These are phyloP conservation scores for Fregetta grallaria DNA, from an alignment of 2,113 vertebrate species.

Conservation along the genomic window DNA sequence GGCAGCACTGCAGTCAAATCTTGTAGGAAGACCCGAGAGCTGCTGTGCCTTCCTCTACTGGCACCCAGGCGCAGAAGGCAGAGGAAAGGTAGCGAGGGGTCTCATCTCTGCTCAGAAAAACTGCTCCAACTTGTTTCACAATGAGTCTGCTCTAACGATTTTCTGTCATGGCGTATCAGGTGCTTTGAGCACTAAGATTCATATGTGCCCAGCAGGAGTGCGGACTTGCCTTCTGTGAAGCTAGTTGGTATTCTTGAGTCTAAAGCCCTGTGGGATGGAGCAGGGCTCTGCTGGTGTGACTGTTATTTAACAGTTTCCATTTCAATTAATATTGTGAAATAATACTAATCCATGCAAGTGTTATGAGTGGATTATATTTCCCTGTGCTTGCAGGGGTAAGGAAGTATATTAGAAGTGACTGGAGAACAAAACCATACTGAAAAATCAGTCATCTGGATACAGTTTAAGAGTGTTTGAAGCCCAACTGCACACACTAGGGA, in stretches of 20 bases:
- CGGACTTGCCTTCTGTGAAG: not conserved
- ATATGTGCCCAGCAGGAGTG: not conserved
- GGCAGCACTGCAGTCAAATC: not conserved
- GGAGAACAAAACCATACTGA: not conserved
- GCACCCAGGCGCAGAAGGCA: not conserved
- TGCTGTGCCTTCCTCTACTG: not conserved
- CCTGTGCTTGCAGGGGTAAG: not conserved
- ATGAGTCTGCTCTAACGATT: not conserved
- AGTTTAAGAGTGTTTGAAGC: not conserved
- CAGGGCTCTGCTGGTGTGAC: not conserved
- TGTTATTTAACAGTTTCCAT: not conserved
- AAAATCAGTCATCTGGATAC: not conserved
- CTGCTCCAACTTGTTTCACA: not conserved
- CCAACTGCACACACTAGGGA: not conserved
- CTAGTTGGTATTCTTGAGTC: fast-evolving
- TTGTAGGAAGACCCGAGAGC: not conserved
- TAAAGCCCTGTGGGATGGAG: not conserved
- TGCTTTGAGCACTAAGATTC: not conserved
- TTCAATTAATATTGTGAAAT: not conserved
- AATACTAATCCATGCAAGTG: not conserved
- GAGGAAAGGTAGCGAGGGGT: not conserved
- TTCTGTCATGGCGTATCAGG: not conserved
- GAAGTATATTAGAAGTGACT: not conserved
- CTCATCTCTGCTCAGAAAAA: not conserved
- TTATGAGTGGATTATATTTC: not conserved